A percentile compares a stretch with the other conserved stretches of the same genome.
These are phyloP conservation scores for Passerculus sandwichensis DNA, from an alignment of 2,797 vertebrate species.

Conservation along the genomic window DNA sequence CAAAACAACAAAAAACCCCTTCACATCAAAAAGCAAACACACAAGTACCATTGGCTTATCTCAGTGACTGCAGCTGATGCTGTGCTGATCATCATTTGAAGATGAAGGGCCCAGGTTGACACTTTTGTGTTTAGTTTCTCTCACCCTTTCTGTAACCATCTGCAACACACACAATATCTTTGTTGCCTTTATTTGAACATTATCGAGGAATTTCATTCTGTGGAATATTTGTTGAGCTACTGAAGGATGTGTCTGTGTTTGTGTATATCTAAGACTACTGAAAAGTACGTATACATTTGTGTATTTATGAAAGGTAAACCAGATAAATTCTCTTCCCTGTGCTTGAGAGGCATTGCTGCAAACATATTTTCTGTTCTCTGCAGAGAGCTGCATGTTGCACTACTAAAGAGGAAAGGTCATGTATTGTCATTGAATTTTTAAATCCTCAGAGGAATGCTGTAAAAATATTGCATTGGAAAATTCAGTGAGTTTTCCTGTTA, in stretches of 20 bases:
- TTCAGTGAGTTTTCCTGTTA: not conserved
- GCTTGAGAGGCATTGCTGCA: not conserved
- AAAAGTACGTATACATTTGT: not conserved
- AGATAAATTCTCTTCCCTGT: not conserved
- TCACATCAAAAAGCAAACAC: not conserved
- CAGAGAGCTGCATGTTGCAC: not conserved
- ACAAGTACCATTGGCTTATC: not conserved
- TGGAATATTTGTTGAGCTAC: not conserved
- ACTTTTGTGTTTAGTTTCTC: not conserved
- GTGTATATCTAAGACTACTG: not conserved
- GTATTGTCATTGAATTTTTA: not conserved
- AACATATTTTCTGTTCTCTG: not conserved
- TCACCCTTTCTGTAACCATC: not conserved
- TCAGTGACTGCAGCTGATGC: not conserved
- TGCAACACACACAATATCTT: not conserved
- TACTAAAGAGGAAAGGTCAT: not conserved
- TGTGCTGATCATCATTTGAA: not conserved
- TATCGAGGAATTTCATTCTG: not conserved
- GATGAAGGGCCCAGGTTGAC: fast-evolving
- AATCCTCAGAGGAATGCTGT: not conserved
- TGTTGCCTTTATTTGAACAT: not conserved
- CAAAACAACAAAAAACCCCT: not conserved
- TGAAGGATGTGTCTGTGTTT: not conserved
- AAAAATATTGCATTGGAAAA: not conserved
- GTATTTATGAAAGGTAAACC: not conserved